Evolutionary conservation across 2,113 vertebrate genomes (phyloP).

Genomic region (Cynopterus brachyotis): DNA sequence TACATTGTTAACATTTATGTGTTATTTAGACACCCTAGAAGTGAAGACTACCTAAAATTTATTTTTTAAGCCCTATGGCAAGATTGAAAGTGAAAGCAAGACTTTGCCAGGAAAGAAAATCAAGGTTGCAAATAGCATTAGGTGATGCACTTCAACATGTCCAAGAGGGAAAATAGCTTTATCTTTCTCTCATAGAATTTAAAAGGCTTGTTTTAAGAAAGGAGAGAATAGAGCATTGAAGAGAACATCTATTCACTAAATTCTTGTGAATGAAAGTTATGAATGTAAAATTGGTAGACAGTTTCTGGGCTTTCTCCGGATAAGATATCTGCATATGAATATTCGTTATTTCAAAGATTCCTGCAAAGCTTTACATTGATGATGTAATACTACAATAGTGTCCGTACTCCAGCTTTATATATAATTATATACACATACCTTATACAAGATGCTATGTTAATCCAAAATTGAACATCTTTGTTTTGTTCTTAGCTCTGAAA

Average conservation of each 20-base stretch:
- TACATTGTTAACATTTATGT: not conserved
- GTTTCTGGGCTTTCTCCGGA: conserved; percentile 31
- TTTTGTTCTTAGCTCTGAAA: conserved; percentile 40
- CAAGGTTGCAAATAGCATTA: conserved; percentile 27
- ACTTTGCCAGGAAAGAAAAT: conserved; percentile 44
- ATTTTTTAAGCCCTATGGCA: conserved; percentile 50
- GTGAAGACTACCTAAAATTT: not conserved
- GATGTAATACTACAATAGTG: not conserved
- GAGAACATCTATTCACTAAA: conserved; percentile 43
- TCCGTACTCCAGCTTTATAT: not conserved
- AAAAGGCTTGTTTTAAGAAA: conserved; percentile 48
- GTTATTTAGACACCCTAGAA: not conserved
- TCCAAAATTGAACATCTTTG: conserved; percentile 31
- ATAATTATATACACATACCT: conserved; percentile 2
- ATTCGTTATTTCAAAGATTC: conserved; percentile 48
- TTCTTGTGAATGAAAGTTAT: conserved; percentile 65
- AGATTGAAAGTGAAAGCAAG: conserved; percentile 50
- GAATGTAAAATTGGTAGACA: conserved; percentile 50
- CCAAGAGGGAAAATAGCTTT: not conserved
- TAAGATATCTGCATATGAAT: conserved; percentile 56
- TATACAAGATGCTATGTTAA: conserved; percentile 25
- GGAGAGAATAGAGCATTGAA: conserved; percentile 28
- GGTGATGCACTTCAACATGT: conserved; percentile 27
- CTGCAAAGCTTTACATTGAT: not conserved
- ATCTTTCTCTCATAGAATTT: conserved; percentile 36